Base-by-base conservation (phyloP, 2,888 invertebrate species). In the Callyntrura sp. region DNA sequence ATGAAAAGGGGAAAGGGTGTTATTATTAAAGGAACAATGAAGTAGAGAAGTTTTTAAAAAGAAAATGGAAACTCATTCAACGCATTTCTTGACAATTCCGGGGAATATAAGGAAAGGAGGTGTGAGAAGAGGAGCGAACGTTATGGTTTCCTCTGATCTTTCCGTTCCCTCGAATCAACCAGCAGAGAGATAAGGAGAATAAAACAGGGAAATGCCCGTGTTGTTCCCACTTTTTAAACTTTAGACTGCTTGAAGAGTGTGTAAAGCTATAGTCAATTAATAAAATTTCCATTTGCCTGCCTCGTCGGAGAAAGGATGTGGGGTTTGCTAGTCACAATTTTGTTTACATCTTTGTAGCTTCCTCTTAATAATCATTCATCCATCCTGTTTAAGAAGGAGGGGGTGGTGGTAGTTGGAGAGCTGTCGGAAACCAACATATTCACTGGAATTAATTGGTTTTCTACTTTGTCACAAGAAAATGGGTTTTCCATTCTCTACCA, bases 181-280 rank as follows among this genome's bases (percentile, higher is more conserved):
- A n/a, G n/a, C n/a, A n/a, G n/a, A n/a, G n/a, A n/a, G n/a, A n/a
- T n/a, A n/a, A n/a, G n/a, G n/a, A n/a, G n/a, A n/a, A n/a, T n/a
- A n/a, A n/a, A n/a, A n/a, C n/a, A n/a, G n/a, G n/a, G n/a, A n/a
- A n/a, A n/a, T n/a, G n/a, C n/a, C 65, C 17, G 25, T 48, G 43
- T 51, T 76, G 8, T 43, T 57, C 45, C 20, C n/a, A 35, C 57
- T 57, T 43, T 45, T 81, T 70, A 35, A 83, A 83, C 70, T 83
- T 83, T 20, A 83, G 45, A n/a, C 83, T 35, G 70, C 82, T 83
- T 70, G 25, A 28, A 68, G 35, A 83, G 43, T 28, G 83, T n/a
- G n/a, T n/a, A n/a, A 83, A 68, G 70, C 68, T 70, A n/a, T n/a
- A 83, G 83, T 55, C 48, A 83, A 83, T 83, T 83, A 68, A 83